Evolutionary conservation across 1,140 invertebrate species (phyloP).

Genomic region (Lordiphosa clarofinis): DNA sequence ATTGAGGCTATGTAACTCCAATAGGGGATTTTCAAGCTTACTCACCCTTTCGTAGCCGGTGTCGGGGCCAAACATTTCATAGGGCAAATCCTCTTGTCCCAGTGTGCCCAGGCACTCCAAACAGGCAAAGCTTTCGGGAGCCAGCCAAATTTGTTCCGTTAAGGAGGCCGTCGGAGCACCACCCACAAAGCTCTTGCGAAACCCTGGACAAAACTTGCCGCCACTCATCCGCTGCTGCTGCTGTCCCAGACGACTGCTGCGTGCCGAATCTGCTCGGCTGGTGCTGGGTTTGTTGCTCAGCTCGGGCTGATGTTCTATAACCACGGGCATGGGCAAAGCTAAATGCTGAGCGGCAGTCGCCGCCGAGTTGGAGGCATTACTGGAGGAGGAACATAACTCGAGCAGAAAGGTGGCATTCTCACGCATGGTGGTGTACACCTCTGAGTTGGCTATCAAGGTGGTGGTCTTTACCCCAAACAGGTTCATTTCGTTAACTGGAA

Average conservation of each 20-base stretch:
- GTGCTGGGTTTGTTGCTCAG: conserved; percentile 67
- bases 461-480: conserved; percentile 73
- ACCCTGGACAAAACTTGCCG: conserved; percentile 57
- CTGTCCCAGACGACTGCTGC: conserved; percentile 64
- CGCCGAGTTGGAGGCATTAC: conserved; percentile 12
- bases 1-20: no score
- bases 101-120: conserved; percentile 85
- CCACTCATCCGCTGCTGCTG: conserved; percentile 42
- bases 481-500: conserved; percentile 63
- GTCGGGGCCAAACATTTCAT: conserved; percentile 74
- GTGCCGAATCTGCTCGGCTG: conserved; percentile 58
- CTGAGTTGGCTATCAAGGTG: conserved; percentile 72
- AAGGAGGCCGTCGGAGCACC: conserved; percentile 58
- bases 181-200: conserved; percentile 67
- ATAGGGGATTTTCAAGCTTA: no score
- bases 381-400: conserved; percentile 83
- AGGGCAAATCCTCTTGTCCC: conserved; percentile 81
- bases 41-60: conserved; percentile 64
- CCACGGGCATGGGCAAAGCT: conserved; percentile 80
- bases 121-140: conserved; percentile 89
- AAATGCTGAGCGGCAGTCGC: conserved; percentile 80
- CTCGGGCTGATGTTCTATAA: conserved; percentile 82
- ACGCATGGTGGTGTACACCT: conserved; percentile 84
- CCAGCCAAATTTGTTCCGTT: conserved; percentile 81
- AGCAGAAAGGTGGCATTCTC: conserved; percentile 97